Conservation (phyloP, 2,888 invertebrate genomes). For the Nomada ferruginata region DNA sequence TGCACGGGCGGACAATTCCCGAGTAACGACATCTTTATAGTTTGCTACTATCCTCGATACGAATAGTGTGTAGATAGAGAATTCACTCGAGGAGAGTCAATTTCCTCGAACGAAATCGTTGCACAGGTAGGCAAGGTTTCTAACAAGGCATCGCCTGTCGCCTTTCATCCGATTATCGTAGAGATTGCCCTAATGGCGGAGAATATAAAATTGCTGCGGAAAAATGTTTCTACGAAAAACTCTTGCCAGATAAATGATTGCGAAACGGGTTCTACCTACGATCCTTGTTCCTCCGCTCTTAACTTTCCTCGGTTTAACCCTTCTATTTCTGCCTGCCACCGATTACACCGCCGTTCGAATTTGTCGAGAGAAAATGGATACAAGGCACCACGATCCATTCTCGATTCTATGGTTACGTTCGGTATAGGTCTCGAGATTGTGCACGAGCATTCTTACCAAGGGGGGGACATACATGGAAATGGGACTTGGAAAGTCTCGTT, state of each 20-base stretch:
- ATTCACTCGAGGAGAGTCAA: conserved; percentile 69
- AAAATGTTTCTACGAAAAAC: conserved; percentile 55
- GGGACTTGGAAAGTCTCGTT: conserved; percentile 44
- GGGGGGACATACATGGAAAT: conserved; percentile 49
- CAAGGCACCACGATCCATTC: conserved; percentile 30
- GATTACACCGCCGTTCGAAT: conserved; percentile 58
- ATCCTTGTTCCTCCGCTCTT: conserved; percentile 11
- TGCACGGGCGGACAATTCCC: conserved; percentile 17
- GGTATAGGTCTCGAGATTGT: conserved; percentile 52
- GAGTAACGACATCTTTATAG: conserved; percentile 60
- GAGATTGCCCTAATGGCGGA: conserved; percentile 38
- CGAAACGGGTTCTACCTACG: conserved; percentile 16
- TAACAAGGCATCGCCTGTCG: conserved; percentile 32
- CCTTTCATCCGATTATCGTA: conserved; percentile 38
- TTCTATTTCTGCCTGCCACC: conserved; percentile 17
- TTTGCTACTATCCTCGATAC: conserved; percentile 47
- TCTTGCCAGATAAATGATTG: conserved; percentile 37
- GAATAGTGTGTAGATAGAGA: conserved; percentile 38
- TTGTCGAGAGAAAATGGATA: conserved; percentile 61
- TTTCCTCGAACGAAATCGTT: conserved; percentile 69
- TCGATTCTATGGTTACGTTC: conserved; percentile 39
- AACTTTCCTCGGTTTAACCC: conserved; percentile 5
- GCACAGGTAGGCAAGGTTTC: conserved; percentile 47
- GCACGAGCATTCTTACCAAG: conserved; percentile 46
- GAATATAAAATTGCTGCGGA: neutral